Conservation (phyloP, 2,888 invertebrate genomes). For the Dorcus hopei region DNA sequence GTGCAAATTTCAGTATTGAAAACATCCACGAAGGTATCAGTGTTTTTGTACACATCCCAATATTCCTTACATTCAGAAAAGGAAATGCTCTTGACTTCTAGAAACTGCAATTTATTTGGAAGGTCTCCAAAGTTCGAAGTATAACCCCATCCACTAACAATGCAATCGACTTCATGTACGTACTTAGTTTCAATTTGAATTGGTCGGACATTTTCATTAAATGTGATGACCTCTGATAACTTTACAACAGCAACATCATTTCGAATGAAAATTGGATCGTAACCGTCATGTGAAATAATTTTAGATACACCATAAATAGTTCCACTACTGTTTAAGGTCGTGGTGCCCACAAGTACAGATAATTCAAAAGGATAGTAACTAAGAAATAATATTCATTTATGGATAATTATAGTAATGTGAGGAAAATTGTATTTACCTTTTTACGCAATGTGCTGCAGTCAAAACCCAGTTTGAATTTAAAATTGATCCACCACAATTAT, state of each 20-base stretch:
- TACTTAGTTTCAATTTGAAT: neutral
- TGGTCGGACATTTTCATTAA: neutral
- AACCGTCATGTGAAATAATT: conserved; percentile 1
- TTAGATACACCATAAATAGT: neutral
- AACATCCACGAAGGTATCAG: neutral
- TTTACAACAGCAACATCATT: conserved; percentile 4
- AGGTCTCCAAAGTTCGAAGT: neutral
- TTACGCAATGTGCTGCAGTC: conserved; percentile 9
- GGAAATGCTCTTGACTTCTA: neutral
- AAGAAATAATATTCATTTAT: neutral
- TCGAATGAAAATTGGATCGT: neutral
- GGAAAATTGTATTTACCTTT: neutral
- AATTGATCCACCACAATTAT: conserved; percentile 10
- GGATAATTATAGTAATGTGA: neutral
- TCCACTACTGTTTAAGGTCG: neutral
- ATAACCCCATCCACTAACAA: conserved; percentile 3
- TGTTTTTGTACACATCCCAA: neutral
- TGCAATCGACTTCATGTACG: neutral
- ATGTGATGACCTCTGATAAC: neutral
- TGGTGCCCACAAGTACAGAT: neutral
- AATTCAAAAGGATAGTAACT: neutral
- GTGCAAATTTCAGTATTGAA: neutral
- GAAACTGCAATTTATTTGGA: neutral
- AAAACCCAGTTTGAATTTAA: conserved; percentile 5
- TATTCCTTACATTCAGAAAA: neutral